Base-by-base conservation (phyloP, 2,888 invertebrate genomes). In the Conus canariensis region DNA sequence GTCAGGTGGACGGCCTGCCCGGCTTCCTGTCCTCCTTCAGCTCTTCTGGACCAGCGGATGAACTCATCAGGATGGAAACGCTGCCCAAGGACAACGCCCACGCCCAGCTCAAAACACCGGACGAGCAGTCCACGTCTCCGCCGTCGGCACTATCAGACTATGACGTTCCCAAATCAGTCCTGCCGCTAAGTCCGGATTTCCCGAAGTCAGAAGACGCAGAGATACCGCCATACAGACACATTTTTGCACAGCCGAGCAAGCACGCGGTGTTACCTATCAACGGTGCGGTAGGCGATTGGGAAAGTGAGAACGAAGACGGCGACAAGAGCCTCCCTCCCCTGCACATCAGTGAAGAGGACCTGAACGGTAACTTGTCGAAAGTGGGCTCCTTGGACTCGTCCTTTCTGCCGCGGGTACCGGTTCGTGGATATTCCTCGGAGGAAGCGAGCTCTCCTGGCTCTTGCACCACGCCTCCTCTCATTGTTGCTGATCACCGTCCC, bases 261-360 rank as follows among this genome's bases (percentile, higher is more conserved):
- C 56, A 19, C 58, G 8, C 8, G 12, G 82, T 77, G 45, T 12
- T 45, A 8, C 64, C 88, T 14, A 16, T 88, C 45, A 88, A 88
- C 70, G 88, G 88, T 30, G 59, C 83, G 89, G 25, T 74, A 74
- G 14, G 19, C 1, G 90, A 85, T 30, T 80, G n/a, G 58, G 88
- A 88, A 70, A 86, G 77, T 82, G 87, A 86, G 64, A 60, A 60
- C 30, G 59, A 59, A 12, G 89, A 56, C 14, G 59, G 25, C 19
- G 30, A 45, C 59, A 16, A 58, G 22, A 25, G 87, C 14, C 64
- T 89, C 16, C 86, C 87, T 16, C 67, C 80, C n/a, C 87, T 90
- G 12, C 89, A 90, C 74, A 90, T 90, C 67, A 90, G 89, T 60
- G 90, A 90, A n/a, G 90, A 90, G 70, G 90, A 90, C 80, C 77